A percentile compares a stretch with the other conserved stretches of the same genome.
These are phyloP conservation scores for Cantharis lateralis DNA, from an alignment of 2,888 invertebrate genomes.

Conservation along the genomic window DNA sequence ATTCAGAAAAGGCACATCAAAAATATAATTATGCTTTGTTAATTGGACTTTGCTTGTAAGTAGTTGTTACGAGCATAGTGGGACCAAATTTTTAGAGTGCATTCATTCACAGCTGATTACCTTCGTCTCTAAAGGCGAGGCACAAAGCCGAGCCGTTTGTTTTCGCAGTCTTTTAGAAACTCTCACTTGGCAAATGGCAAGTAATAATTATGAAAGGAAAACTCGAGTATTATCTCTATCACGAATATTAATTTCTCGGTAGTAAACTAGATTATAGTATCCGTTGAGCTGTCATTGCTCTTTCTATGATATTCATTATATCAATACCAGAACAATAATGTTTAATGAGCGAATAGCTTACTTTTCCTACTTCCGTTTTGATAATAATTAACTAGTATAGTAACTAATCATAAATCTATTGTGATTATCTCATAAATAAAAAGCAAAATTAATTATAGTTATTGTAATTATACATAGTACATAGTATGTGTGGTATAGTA, in stretches of 20 bases:
- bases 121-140: not conserved
- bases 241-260: not conserved
- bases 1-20: not conserved
- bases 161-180: not conserved
- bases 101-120: not conserved
- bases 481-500: not conserved
- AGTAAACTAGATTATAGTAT: not conserved
- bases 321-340: slow-evolving; percentile 10
- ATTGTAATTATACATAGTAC: too few relatives aligned
- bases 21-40: not conserved
- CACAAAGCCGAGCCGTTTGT: not conserved
- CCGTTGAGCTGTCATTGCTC: not conserved
- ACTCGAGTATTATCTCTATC: not conserved
- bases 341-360: slow-evolving; percentile 7
- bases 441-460: not conserved
- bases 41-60: not conserved
- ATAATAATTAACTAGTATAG: not conserved
- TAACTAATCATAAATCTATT: not conserved
- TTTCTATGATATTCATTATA: not conserved
- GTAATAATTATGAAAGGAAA: not conserved
- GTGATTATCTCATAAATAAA: not conserved
- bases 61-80: not conserved
- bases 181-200: not conserved
- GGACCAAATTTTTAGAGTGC: not conserved
- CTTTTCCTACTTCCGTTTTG: slow-evolving; percentile 11